Evolutionary conservation across 1,140 invertebrate genomes (phyloP), one percentile per base, ranked within the genome.

Genomic region (Halesus radiatus): DNA sequence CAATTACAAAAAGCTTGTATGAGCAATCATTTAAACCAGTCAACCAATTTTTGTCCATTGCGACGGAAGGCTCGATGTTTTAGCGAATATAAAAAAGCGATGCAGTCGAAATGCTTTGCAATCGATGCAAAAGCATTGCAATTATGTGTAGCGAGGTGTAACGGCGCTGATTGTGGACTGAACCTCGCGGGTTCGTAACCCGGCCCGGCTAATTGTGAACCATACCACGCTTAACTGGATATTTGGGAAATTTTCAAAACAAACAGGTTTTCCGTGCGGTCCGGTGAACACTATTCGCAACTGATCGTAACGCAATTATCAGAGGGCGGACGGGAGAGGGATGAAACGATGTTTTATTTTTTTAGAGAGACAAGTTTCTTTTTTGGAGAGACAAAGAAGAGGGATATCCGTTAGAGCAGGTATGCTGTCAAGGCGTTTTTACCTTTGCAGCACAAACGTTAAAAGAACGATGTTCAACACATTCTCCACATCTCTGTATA

Each of bases 271-370:
- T 88, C 88, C 87, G 88, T 89, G 88, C 88, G 87, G 86, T 84
- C 86, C 86, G 85, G 88, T 88, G 85, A 86, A 86, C 86, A 85
- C 88, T 88, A 90, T 89, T 90, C 87, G 87, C 88, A 89, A 90
- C 89, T 89, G 88, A 90, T 90, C 88, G 88, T 89, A 90, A 89
- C 88, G 86, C 87, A 87, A 90, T 89, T 89, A 89, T 85, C 32
- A 45, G 7, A 13, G 29, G 29, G 23, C 15, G 15, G 62, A 4
- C 13, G 37, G 37, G 37, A 45, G 37, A 45, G 37, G 37, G 37
- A 6, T 8, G 32, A 37, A 37, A 8, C 10, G 8, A 45, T 45
- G 37, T 45, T n/a, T n/a, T n/a, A 8, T 45, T 13, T 45, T 45
- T 45, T 45, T 45, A 29, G n/a, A n/a, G n/a, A n/a, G n/a, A n/a